Conservation (phyloP, 2,888 invertebrate species). For the Amphiduros pacificus region DNA sequence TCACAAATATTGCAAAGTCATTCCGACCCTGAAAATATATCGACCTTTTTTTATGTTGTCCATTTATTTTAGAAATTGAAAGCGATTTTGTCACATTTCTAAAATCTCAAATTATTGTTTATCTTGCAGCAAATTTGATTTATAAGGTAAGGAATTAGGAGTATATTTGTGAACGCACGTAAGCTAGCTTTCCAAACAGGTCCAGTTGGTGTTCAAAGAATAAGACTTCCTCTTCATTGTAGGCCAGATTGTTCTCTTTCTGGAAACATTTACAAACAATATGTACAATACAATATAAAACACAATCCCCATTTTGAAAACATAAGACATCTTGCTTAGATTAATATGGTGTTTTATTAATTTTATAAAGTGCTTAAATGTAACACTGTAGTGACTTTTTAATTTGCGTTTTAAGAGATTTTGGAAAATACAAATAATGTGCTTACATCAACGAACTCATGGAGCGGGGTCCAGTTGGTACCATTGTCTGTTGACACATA, state of each 20-base stretch:
- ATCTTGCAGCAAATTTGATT: no score
- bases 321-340: no score
- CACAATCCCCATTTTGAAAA: no score
- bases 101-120: no score
- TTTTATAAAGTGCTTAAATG: not conserved
- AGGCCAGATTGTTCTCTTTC: constrained; percentile 33
- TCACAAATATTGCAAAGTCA: constrained; percentile 57
- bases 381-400: not conserved
- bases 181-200: constrained; percentile 55
- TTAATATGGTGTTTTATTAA: no score
- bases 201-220: constrained; percentile 58
- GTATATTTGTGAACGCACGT: constrained; percentile 37
- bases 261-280: constrained; percentile 11
- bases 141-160: no score
- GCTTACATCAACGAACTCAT: constrained; percentile 57
- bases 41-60: no score
- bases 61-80: no score
- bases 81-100: no score
- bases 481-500: constrained; percentile 56
- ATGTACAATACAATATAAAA: not conserved
- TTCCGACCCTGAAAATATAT: constrained; percentile 54
- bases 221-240: constrained; percentile 37
- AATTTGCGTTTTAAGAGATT: not conserved
- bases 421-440: not conserved
- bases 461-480: constrained; percentile 51